These are phyloP conservation scores for Polydrusus pterygomalis DNA, from an alignment of 2,888 invertebrate genomes.

Conservation along the genomic window DNA sequence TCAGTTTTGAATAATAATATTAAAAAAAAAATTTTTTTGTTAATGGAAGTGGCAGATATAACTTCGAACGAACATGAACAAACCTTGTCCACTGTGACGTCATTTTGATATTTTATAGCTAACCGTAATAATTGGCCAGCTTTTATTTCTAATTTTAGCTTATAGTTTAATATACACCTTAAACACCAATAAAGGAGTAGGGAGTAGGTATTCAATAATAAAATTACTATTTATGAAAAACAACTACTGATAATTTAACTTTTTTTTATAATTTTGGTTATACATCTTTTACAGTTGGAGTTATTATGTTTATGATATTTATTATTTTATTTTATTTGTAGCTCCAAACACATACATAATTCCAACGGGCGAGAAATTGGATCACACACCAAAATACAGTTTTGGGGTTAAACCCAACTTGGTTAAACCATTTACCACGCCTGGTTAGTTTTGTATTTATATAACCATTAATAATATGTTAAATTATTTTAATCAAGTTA, in stretches of 20 bases:
- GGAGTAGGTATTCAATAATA: too few species aligned
- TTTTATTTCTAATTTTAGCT: too few species aligned
- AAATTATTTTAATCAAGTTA: neutral
- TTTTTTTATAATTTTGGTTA: too few species aligned
- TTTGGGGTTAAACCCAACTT: slow-evolving; percentile 79
- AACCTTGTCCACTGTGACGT: too few species aligned
- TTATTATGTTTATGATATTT: too few species aligned
- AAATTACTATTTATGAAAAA: too few species aligned
- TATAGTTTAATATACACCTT: too few species aligned
- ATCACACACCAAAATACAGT: slow-evolving; percentile 78
- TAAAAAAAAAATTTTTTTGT: neutral
- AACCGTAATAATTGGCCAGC: too few species aligned
- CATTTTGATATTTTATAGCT: too few species aligned
- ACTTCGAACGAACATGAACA: too few species aligned
- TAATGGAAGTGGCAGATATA: neutral
- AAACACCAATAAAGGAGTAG: too few species aligned
- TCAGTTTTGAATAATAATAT: slow-evolving; percentile 39
- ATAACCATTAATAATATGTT: neutral
- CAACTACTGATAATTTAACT: too few species aligned
- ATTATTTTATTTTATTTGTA: slow-evolving; percentile 37
- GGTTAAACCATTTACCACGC: slow-evolving; percentile 77
- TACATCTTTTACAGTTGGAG: neutral
- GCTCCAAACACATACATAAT: slow-evolving; percentile 74
- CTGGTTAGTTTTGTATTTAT: slow-evolving; percentile 69
- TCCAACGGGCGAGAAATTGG: slow-evolving; percentile 75